A percentile compares a stretch with the other conserved stretches of the same genome.
Evolutionary conservation across 2,113 vertebrate genomes (phyloP).

Genomic region (Puma concolor): DNA sequence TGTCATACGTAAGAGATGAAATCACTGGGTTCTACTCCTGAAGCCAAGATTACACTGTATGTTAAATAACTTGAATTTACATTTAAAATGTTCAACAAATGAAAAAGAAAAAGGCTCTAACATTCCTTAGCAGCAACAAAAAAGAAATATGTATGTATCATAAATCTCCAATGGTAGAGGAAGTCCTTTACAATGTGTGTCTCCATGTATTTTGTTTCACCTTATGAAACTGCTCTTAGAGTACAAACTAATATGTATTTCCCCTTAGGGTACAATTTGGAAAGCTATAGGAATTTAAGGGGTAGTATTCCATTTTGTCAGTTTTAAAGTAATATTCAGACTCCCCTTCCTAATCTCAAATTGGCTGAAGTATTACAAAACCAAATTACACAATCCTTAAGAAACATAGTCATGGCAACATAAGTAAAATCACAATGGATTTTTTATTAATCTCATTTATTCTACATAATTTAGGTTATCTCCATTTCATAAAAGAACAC

Average conservation of each 20-base stretch:
- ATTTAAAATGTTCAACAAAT: no score
- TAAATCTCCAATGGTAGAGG: neutral
- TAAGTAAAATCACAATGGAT: neutral
- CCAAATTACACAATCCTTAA: neutral
- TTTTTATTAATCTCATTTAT: neutral
- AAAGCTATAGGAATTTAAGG: neutral
- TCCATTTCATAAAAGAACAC: neutral
- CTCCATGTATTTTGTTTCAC: neutral
- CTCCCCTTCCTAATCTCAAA: neutral
- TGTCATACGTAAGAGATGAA: no score
- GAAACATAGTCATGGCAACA: neutral
- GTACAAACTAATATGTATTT: neutral
- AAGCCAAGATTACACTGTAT: no score
- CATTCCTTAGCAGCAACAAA: no score
- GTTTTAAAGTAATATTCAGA: constrained; percentile 44
- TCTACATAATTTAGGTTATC: neutral
- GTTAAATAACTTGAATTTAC: no score
- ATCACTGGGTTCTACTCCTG: no score
- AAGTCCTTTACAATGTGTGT: neutral
- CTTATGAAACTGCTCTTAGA: neutral
- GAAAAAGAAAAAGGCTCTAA: no score
- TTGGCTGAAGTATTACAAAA: neutral
- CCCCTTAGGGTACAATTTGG: neutral
- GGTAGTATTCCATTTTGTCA: neutral
- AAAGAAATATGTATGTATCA: neutral